phyloP scores from a whole-genome alignment of 2,113 vertebrate species.

The Nerophis lumbriciformis region DNA sequence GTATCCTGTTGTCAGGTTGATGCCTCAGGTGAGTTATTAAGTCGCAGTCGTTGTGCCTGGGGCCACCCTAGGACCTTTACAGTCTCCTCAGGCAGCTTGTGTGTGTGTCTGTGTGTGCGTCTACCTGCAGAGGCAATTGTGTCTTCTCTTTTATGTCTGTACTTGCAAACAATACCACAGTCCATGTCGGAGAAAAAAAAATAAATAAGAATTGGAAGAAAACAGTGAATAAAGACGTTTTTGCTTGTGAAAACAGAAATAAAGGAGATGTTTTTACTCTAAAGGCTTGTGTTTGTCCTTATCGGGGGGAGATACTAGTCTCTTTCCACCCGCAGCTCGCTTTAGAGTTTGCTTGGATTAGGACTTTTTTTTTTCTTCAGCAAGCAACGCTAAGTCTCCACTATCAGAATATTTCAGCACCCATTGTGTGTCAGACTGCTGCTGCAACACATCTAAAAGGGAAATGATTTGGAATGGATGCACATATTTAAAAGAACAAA shows the following conservation, averaged over 20 bases:
- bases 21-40: conserved; percentile 63
- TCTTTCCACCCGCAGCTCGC: conserved; percentile 6
- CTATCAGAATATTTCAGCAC: conserved; percentile 30
- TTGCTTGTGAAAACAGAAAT: conserved; percentile 19
- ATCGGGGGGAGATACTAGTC: conserved; percentile 18
- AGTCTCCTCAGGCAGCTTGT: conserved; percentile 43
- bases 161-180: conserved; percentile 8
- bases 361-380: not conserved
- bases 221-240: conserved; percentile 3
- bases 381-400: conserved; percentile 25
- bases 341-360: conserved; percentile 26
- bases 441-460: conserved; percentile 20
- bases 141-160: conserved; percentile 28
- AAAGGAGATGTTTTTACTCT: conserved; percentile 28
- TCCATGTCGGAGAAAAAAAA: not conserved
- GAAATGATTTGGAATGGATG: conserved; percentile 9
- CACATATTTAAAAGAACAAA: conserved; percentile 1
- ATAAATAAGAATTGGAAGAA: not conserved
- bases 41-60: conserved; percentile 55
- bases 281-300: conserved; percentile 20
- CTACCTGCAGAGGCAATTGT: conserved; percentile 17
- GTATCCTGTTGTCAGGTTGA: conserved; percentile 52
- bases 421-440: conserved; percentile 29
- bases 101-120: conserved; percentile 12
- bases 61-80: conserved; percentile 61